Conservation (phyloP, 2,797 vertebrate species). For the Pseudocheirus occidentalis region DNA sequence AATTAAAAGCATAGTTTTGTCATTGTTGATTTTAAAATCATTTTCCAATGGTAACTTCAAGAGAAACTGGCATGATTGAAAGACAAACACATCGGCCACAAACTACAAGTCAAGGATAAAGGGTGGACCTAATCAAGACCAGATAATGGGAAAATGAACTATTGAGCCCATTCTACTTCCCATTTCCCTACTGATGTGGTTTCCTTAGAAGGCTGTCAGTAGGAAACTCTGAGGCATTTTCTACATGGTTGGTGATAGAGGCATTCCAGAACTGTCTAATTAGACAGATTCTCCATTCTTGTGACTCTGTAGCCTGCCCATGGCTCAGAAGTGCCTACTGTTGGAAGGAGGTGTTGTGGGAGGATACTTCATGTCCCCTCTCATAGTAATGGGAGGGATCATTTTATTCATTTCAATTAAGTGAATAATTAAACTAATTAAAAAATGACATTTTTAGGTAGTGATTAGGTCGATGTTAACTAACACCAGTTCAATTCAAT, state of each 20-base stretch:
- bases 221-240: not conserved
- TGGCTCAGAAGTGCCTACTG: not conserved
- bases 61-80: not conserved
- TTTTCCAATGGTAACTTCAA: constrained; percentile 7
- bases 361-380: not conserved
- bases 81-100: not conserved
- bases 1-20: constrained; percentile 16
- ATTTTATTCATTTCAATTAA: not conserved
- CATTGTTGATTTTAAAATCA: not conserved
- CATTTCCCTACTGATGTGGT: not conserved
- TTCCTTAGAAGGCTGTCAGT: not conserved
- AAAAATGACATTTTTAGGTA: not conserved
- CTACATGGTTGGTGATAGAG: not conserved
- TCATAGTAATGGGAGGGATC: not conserved
- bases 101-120: not conserved
- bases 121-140: not conserved
- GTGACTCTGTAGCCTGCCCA: not conserved
- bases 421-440: too few species aligned
- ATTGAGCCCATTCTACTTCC: too few species aligned
- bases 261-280: not conserved
- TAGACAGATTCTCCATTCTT: not conserved
- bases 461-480: not conserved
- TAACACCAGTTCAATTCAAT: not conserved
- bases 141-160: not conserved
- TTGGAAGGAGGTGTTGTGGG: not conserved